Percentiles rank a stretch among this genome's conserved stretches.
Evolutionary conservation across 2,888 invertebrate genomes (phyloP).

Genomic region (Pheosia gnoma): DNA sequence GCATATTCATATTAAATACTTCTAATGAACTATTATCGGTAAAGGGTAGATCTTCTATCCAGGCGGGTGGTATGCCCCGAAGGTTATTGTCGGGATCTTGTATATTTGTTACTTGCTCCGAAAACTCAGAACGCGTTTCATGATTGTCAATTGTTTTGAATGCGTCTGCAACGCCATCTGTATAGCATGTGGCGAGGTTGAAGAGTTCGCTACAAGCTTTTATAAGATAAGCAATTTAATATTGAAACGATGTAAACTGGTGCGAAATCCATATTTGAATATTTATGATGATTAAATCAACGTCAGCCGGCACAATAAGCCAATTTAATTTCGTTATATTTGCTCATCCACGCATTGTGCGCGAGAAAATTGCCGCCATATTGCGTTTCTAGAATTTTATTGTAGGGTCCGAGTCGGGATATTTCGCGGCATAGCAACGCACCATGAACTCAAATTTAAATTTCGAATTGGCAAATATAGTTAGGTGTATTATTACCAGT

Average conservation of each 20-base stretch:
- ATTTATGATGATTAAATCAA: constrained; percentile 17
- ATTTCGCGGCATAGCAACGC: constrained; percentile 1
- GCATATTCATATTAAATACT: no score
- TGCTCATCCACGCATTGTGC: constrained; percentile 18
- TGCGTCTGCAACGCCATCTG: no score
- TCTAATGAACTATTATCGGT: no score
- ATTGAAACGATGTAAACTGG: neutral
- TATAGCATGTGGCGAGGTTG: no score
- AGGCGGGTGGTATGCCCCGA: no score
- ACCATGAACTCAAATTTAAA: neutral
- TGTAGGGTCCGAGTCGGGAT: neutral
- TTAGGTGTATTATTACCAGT: constrained; percentile 3
- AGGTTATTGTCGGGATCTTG: no score
- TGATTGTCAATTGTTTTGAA: no score
- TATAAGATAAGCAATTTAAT: neutral
- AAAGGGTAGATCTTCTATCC: no score
- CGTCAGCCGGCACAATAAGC: constrained; percentile 7
- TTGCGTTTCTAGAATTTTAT: constrained; percentile 5
- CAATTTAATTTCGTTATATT: constrained; percentile 15
- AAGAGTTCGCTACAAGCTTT: neutral
- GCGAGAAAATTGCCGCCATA: constrained; percentile 24
- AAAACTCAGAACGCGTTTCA: no score
- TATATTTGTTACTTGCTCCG: no score
- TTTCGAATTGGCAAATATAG: neutral
- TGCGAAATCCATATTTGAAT: constrained; percentile 16